Percentiles rank a stretch among this genome's conserved stretches.
These are phyloP conservation scores for Spinibarbus caldwelli DNA, from an alignment of 2,797 vertebrate species.

Conservation along the genomic window DNA sequence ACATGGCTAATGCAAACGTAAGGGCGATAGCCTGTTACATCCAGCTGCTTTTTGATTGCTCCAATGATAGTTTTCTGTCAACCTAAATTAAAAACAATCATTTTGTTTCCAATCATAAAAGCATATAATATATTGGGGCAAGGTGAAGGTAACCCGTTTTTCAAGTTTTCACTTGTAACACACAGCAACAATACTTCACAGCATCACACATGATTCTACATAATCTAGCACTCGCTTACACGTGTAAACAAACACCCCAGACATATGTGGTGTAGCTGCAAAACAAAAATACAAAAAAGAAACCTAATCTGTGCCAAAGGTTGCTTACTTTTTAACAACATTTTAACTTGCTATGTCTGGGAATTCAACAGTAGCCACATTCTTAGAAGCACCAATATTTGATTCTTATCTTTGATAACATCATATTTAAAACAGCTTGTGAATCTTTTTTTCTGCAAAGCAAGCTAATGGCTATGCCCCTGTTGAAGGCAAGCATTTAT, in stretches of 20 bases:
- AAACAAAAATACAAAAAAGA: background rate
- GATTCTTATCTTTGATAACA: background rate
- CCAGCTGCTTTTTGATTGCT: slow-evolving; percentile 13
- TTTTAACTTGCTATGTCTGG: slow-evolving; percentile 11
- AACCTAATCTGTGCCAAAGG: background rate
- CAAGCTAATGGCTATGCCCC: background rate
- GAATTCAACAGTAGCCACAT: slow-evolving; percentile 41
- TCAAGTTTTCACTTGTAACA: slow-evolving; percentile 22
- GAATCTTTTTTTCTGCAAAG: background rate
- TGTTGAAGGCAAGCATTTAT: slow-evolving; percentile 8
- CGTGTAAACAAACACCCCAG: background rate
- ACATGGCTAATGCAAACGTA: slow-evolving; percentile 8
- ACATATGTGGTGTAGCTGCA: background rate
- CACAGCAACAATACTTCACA: slow-evolving; percentile 22
- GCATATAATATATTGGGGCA: background rate
- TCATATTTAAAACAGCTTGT: slow-evolving; percentile 3
- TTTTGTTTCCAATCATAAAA: slow-evolving; percentile 39
- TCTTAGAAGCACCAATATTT: slow-evolving; percentile 8
- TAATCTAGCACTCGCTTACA: slow-evolving; percentile 4
- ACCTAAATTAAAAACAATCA: slow-evolving; percentile 5
- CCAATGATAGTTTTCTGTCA: background rate
- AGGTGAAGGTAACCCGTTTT: background rate
- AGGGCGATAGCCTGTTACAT: background rate
- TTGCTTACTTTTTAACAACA: background rate
- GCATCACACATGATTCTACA: slow-evolving; percentile 16